Conservation (phyloP, 2,888 invertebrate genomes). For the Cryptosula pallasiana region DNA sequence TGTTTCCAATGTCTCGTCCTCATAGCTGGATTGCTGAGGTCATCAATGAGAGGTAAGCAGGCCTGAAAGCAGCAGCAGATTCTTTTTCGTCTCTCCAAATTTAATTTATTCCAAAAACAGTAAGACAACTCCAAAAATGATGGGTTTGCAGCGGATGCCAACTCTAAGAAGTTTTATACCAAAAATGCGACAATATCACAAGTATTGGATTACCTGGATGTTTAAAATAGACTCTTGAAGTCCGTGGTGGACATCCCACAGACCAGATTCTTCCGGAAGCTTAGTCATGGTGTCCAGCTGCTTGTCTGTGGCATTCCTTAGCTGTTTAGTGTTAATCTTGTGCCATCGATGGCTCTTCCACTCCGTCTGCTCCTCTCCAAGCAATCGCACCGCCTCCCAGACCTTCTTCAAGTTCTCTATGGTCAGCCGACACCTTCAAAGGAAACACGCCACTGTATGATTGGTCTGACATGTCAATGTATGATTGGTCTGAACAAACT, state of each 20-base stretch:
- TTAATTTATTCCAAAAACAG: no score
- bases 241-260: conserved; percentile 51
- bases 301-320: conserved; percentile 46
- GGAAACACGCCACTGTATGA: neutral
- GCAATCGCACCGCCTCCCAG: conserved; percentile 50
- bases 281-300: conserved; percentile 45
- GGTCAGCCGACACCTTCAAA: conserved; percentile 43
- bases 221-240: conserved; percentile 46
- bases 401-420: conserved; percentile 47
- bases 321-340: conserved; percentile 48
- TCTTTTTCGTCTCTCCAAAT: no score
- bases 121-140: no score
- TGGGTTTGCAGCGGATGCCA: no score
- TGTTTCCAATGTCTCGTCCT: conserved; percentile 54
- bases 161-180: neutral
- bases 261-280: conserved; percentile 46
- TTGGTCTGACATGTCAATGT: no score
- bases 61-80: conserved; percentile 36
- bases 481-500: no score
- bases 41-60: conserved; percentile 50
- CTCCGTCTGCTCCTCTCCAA: conserved; percentile 47
- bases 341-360: conserved; percentile 53
- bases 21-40: conserved; percentile 52
- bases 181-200: neutral
- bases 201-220: conserved; percentile 38